These are phyloP conservation scores for Zoanthus gigantus DNA, from an alignment of 92 coral and sea anemone genomes.

Conservation along the genomic window DNA sequence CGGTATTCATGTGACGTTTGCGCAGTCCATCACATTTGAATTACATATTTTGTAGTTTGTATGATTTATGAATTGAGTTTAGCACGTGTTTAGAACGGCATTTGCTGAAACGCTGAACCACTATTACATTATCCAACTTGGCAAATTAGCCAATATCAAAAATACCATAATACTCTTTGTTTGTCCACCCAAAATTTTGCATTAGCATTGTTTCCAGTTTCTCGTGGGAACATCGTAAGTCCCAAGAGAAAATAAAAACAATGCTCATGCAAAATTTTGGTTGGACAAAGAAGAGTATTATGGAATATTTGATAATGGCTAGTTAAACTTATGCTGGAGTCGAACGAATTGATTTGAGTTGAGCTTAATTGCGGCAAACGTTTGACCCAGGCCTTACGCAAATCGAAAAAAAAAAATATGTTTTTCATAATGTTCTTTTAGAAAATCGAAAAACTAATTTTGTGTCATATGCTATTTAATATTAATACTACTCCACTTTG, in stretches of 20 bases:
- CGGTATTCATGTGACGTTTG: constrained; percentile 29
- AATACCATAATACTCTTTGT: too few relatives aligned
- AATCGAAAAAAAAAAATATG: background rate
- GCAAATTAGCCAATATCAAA: too few relatives aligned
- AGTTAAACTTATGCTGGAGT: background rate
- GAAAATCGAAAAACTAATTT: too few relatives aligned
- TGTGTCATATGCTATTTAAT: too few relatives aligned
- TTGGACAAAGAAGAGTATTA: too few relatives aligned
- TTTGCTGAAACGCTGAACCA: background rate
- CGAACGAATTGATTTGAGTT: background rate
- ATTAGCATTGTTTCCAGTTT: too few relatives aligned
- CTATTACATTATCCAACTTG: background rate
- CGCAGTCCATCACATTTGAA: constrained; percentile 8
- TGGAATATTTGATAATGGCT: background rate
- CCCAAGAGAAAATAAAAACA: too few relatives aligned
- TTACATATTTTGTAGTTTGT: background rate
- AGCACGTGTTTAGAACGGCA: background rate
- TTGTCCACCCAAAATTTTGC: too few relatives aligned
- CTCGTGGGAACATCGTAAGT: too few relatives aligned
- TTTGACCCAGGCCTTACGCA: constrained; percentile 2
- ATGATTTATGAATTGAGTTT: background rate
- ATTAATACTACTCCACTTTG: too few relatives aligned
- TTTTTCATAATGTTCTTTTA: too few relatives aligned
- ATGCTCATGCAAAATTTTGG: too few relatives aligned
- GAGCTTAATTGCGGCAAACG: background rate